Base-by-base conservation (phyloP, 2,113 vertebrate genomes). In the Puffinus mauretanicus region DNA sequence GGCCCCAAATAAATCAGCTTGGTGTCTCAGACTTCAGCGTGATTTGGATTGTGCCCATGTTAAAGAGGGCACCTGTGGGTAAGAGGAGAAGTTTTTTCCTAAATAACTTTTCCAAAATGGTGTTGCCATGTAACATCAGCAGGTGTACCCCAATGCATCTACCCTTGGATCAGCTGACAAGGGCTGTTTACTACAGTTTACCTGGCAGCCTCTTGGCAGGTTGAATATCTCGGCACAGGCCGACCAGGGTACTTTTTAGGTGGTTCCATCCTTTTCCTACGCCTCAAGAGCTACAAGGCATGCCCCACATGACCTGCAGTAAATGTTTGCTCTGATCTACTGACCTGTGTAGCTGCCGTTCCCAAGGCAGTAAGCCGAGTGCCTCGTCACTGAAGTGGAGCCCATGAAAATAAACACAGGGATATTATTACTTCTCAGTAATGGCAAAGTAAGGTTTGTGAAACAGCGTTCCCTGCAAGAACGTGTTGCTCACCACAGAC, bases 351-450 rank as follows among this genome's bases (percentile, higher is more conserved):
- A 55, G 93, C 91, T 2, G 16, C 88, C 1, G 18, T 67, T 90
- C 42, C 54, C 65, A 54, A 49, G 86, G 77, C 82, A 85, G 86
- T 73, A 14, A 87, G 76, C 85, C 4, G 84, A 91, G 84, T 86
- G 89, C 58, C 86, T 92, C 29, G 3, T 96, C 82, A 64, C 72
- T 94, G 71, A 91, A 94, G 91, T 91, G 69, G 29, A 95, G 92
- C 85, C 90, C 73, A 67, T 75, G 85, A 91, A 97, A 97, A 97
- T 96, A 97, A 97, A 96, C 93, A 81, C 78, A 46, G 82, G 88
- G 88, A 89, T 97, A 86, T 87, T 90, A 90, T 91, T 96, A 83
- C 95, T 96, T 89, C 94, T 91, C 66, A 83, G 96, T 75, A 90
- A 95, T 66, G 60, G 86, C 77, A 77, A 42, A 93, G 89, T 27